phyloP scores from a whole-genome alignment of 2,113 vertebrate genomes.

The Pseudois nayaur region DNA sequence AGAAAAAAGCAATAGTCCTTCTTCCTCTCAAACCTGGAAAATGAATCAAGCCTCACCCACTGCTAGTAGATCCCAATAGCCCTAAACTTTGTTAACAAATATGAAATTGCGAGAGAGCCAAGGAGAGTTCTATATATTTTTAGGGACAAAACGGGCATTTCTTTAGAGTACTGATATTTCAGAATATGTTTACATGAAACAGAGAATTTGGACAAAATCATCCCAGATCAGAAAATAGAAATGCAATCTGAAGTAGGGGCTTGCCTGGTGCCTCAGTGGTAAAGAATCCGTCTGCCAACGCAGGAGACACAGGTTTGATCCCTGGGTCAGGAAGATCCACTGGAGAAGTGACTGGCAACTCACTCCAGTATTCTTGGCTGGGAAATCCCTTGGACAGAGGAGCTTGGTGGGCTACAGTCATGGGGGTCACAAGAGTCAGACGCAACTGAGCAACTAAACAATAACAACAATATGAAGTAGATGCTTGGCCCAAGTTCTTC shows the following conservation, averaged over 20 bases:
- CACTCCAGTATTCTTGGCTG: not conserved
- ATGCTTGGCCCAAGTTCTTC: not conserved
- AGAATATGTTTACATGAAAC: slow-evolving; percentile 5
- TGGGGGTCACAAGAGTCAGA: not conserved
- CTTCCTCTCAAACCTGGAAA: not conserved
- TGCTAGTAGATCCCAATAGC: not conserved
- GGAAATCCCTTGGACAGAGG: not conserved
- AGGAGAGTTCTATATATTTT: not conserved
- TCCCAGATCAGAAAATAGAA: not conserved
- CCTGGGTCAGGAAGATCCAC: not conserved
- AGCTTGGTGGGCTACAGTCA: not conserved
- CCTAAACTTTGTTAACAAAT: not conserved
- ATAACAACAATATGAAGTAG: not conserved
- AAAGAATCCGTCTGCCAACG: not conserved
- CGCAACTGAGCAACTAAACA: not conserved
- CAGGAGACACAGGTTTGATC: not conserved
- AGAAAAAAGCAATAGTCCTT: not conserved
- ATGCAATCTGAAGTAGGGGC: not conserved
- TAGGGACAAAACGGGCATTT: not conserved
- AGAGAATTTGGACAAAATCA: not conserved
- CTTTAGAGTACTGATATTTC: not conserved
- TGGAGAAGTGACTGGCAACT: not conserved
- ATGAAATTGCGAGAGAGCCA: not conserved
- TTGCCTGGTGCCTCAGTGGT: not conserved
- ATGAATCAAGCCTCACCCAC: not conserved